Conservation (phyloP, 2,797 vertebrate genomes). For the Pseudochromis fuscus region DNA sequence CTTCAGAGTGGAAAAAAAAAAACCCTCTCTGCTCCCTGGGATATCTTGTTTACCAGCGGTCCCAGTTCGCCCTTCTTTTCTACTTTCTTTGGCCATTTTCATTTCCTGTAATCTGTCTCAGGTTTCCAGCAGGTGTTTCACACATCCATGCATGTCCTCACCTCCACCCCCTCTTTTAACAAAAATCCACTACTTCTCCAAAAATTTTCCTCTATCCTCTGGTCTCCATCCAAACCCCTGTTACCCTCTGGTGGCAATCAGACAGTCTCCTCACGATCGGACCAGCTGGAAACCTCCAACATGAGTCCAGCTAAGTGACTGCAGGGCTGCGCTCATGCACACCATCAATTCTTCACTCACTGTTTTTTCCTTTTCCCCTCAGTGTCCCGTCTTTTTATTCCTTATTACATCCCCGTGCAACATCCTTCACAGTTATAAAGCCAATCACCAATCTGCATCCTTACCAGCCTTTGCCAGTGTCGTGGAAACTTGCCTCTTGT, state of each 20-base stretch:
- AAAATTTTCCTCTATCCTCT: conserved; percentile 18
- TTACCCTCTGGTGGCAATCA: conserved; percentile 48
- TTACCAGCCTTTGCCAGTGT: neutral
- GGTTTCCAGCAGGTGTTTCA: conserved; percentile 8
- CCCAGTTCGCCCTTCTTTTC: conserved; percentile 25
- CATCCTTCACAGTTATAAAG: conserved; percentile 2
- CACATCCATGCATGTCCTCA: neutral
- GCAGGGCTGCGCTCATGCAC: conserved; percentile 23
- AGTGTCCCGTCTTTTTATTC: conserved; percentile 16
- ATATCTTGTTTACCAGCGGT: conserved; percentile 73
- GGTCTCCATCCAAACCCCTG: conserved; percentile 3
- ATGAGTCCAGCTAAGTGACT: conserved; percentile 30
- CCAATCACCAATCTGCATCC: conserved; percentile 3
- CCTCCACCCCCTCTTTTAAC: conserved; percentile 11
- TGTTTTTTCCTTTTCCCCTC: conserved; percentile 20
- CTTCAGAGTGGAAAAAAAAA: conserved; percentile 60
- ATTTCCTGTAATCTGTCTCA: conserved; percentile 25
- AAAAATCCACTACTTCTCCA: conserved; percentile 8
- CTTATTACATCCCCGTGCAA: neutral
- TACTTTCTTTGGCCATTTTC: conserved; percentile 42
- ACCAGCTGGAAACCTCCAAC: conserved; percentile 49
- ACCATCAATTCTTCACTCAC: conserved; percentile 28
- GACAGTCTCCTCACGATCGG: conserved; percentile 36
- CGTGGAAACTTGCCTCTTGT: conserved; percentile 13
- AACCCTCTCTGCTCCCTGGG: conserved; percentile 68